Conservation (phyloP, 1,140 invertebrate species). For the Scaptomyza graminum region DNA sequence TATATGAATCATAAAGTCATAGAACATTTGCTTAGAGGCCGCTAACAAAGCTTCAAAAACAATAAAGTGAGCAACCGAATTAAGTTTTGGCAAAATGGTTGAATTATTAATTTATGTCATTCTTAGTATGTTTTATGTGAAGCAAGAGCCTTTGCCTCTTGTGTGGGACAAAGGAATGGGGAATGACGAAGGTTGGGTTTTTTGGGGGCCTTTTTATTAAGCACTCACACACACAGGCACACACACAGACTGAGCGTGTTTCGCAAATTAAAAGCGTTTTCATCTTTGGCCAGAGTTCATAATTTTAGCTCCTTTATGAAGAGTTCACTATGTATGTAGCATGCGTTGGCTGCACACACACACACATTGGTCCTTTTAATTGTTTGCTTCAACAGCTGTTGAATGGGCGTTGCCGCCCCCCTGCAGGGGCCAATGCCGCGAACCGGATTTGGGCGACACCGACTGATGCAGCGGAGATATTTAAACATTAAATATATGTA, state of each 20-base stretch:
- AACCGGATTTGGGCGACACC: slow-evolving; percentile 6
- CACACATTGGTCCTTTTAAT: slow-evolving; percentile 56
- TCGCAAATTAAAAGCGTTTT: slow-evolving; percentile 72
- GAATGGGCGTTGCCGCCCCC: slow-evolving; percentile 13
- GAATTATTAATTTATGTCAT: slow-evolving; percentile 53
- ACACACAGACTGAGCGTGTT: slow-evolving; percentile 27
- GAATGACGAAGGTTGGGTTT: neutral
- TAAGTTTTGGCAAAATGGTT: slow-evolving; percentile 34
- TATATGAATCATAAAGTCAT: neutral
- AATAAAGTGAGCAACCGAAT: slow-evolving; percentile 39
- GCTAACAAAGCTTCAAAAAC: neutral
- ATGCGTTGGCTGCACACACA: slow-evolving; percentile 26
- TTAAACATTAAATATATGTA: slow-evolving; percentile 22
- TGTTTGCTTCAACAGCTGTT: slow-evolving; percentile 58
- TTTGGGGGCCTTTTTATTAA: slow-evolving; percentile 13
- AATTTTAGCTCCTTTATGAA: slow-evolving; percentile 73
- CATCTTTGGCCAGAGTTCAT: slow-evolving; percentile 73
- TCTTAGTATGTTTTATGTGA: slow-evolving; percentile 5
- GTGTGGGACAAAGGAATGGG: slow-evolving; percentile 7
- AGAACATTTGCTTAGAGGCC: neutral
- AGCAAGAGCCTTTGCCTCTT: neutral
- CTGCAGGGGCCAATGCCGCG: slow-evolving; percentile 12
- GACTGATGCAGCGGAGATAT: slow-evolving; percentile 15
- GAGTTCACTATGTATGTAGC: slow-evolving; percentile 22
- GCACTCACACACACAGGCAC: neutral